Percentiles rank a stretch among this genome's conserved stretches.
phyloP scores from a whole-genome alignment of 2,888 invertebrate genomes.

The Dynastes maya region DNA sequence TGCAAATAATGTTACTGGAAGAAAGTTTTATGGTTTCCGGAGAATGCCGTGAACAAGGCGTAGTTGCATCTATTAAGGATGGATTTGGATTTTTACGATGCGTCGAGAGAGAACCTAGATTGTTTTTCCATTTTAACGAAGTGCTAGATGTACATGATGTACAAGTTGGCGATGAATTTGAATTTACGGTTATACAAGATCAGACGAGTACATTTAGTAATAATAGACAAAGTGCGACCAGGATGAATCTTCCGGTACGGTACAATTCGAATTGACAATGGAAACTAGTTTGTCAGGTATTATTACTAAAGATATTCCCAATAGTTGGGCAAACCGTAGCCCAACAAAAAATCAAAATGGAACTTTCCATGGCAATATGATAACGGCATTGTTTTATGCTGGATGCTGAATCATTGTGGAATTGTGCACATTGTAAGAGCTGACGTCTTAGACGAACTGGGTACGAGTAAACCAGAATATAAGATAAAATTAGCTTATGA shows the following conservation, averaged over 20 bases:
- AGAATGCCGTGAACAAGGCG: conserved; percentile 90
- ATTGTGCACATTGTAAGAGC: too few species aligned
- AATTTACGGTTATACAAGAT: conserved; percentile 93
- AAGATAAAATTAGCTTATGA: too few species aligned
- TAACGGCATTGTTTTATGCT: too few species aligned
- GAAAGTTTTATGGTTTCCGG: conserved; percentile 95
- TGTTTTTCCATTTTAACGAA: conserved; percentile 93
- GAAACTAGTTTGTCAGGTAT: conserved; percentile 83
- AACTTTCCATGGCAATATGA: too few species aligned
- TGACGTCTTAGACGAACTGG: too few species aligned
- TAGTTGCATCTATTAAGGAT: conserved; percentile 82
- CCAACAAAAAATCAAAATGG: conserved; percentile 69
- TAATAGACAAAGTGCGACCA: conserved; percentile 90
- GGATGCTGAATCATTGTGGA: too few species aligned
- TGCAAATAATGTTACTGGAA: conserved; percentile 90
- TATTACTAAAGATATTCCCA: conserved; percentile 75
- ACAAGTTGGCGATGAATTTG: conserved; percentile 86
- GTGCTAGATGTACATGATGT: conserved; percentile 85
- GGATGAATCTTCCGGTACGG: conserved; percentile 90
- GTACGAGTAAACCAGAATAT: too few species aligned
- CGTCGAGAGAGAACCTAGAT: conserved; percentile 87
- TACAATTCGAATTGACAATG: conserved; percentile 88
- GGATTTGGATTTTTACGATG: conserved; percentile 95
- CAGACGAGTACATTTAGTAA: conserved; percentile 79
- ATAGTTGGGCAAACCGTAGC: conserved; percentile 63